phyloP scores from a whole-genome alignment of 2,888 invertebrate genomes.

The Macrophya alboannulata region DNA sequence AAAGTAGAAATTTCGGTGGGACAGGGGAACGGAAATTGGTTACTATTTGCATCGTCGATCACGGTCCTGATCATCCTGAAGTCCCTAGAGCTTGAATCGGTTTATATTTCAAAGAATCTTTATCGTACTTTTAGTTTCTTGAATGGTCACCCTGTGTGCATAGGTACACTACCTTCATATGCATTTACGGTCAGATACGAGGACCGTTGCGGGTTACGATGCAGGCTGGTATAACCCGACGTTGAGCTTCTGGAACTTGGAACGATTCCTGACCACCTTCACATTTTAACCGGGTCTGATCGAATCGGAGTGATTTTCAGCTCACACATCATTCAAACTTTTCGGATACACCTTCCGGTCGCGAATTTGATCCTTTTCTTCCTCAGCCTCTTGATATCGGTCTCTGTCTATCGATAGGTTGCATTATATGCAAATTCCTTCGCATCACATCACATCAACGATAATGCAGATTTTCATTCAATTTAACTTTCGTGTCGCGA shows the following conservation, averaged over 20 bases:
- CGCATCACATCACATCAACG: conserved; percentile 63
- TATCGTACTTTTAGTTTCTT: neutral
- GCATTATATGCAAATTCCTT: conserved; percentile 71
- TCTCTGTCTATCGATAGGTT: conserved; percentile 67
- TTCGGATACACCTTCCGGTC: conserved; percentile 49
- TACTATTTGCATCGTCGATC: no score
- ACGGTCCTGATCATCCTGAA: no score
- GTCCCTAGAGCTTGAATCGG: no score
- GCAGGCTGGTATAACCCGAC: neutral
- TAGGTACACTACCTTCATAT: neutral
- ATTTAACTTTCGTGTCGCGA: conserved; percentile 72
- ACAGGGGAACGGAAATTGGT: no score
- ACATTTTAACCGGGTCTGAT: neutral
- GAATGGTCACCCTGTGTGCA: neutral
- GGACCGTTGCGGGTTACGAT: neutral
- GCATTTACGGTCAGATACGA: conserved; percentile 24
- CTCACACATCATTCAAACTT: conserved; percentile 40
- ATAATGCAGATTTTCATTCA: conserved; percentile 73
- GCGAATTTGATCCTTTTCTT: conserved; percentile 1
- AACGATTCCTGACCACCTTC: neutral
- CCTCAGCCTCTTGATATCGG: conserved; percentile 64
- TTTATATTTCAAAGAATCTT: no score
- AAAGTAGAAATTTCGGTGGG: no score
- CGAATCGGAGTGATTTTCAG: neutral
- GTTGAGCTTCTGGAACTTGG: neutral